Base-by-base conservation (phyloP, 1,140 invertebrate genomes). In the Ostrea denselamellosa region DNA sequence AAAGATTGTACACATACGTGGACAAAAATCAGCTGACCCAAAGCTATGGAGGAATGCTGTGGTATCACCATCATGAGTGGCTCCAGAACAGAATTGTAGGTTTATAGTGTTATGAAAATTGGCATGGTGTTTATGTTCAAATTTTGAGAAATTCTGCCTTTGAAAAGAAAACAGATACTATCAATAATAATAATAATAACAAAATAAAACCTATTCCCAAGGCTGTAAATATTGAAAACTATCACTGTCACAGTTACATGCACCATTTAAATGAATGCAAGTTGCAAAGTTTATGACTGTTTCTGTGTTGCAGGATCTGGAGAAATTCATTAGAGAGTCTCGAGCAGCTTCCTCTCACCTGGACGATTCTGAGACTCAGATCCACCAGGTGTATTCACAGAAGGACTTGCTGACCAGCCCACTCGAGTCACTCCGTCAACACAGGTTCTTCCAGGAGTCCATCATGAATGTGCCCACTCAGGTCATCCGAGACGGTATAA, bases 81-180 rank as follows among this genome's bases (percentile, higher is more conserved):
- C 90, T 95, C 7, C 89, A 92, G 56, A 94, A 92, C 86, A 93
- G 93, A 92, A 90, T 93, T 89, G 94, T 94, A 88, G 88, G 93
- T 89, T 19, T 77, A 5, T 86, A 34, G 17, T 5, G 8, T 0
- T 56, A 28, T 83, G 82, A 51, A 88, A 86, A 9, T 34, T 14
- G 14, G 14, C 44, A 53, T 52, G 8, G 34, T 10, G 2, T 52
- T 44, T 10, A 51, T 5, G 52, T 25, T 28, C 9, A 81, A n/a
- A n/a, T n/a, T 77, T 77, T n/a, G 68, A 25, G 0, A 14, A 22
- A n/a, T 5, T n/a, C 68, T 77, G 12, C 0, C 19, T 62, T 44
- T 44, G 34, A 44, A 5, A 44, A 44, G n/a, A n/a, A n/a, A n/a
- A n/a, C n/a, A n/a, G n/a, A 44, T 44, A 44, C 34, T 44, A 5